Evolutionary conservation across 2,888 invertebrate genomes (phyloP).

Genomic region (Dioctria linearis): DNA sequence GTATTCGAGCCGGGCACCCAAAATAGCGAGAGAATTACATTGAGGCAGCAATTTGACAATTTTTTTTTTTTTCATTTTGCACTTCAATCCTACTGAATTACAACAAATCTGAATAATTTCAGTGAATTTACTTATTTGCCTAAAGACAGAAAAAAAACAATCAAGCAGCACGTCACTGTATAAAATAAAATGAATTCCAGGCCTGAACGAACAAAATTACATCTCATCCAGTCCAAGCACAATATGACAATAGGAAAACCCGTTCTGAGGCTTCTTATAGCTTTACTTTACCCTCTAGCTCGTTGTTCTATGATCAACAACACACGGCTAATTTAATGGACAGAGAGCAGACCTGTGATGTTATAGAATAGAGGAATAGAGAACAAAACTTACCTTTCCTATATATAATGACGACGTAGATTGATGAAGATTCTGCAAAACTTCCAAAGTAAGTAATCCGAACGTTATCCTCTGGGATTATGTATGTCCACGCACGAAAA

Average conservation of each 20-base stretch:
- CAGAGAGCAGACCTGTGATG: background rate
- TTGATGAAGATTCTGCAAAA: constrained; percentile 1
- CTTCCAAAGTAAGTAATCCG: background rate
- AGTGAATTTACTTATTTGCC: too few species aligned
- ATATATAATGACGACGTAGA: constrained; percentile 42
- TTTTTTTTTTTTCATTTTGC: too few species aligned
- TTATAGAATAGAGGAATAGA: constrained; percentile 10
- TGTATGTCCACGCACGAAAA: background rate
- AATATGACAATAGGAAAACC: constrained; percentile 23
- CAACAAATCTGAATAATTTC: too few species aligned
- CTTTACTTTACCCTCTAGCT: constrained; percentile 26
- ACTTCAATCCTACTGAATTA: too few species aligned
- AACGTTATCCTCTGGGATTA: background rate
- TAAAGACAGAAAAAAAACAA: background rate
- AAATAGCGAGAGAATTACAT: too few species aligned
- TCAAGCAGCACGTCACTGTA: constrained; percentile 4
- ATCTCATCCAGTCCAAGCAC: background rate
- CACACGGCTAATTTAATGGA: constrained; percentile 13
- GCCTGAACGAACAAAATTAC: constrained; percentile 7
- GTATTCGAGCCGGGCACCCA: too few species aligned
- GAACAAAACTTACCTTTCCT: constrained; percentile 28
- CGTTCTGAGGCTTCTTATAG: constrained; percentile 3
- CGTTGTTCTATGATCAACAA: background rate
- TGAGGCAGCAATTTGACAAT: too few species aligned
- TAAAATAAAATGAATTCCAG: background rate